Percentiles rank a stretch among this genome's conserved stretches.
These are phyloP conservation scores for Notarius quadriscutis DNA, from an alignment of 2,113 vertebrate species.

Conservation along the genomic window DNA sequence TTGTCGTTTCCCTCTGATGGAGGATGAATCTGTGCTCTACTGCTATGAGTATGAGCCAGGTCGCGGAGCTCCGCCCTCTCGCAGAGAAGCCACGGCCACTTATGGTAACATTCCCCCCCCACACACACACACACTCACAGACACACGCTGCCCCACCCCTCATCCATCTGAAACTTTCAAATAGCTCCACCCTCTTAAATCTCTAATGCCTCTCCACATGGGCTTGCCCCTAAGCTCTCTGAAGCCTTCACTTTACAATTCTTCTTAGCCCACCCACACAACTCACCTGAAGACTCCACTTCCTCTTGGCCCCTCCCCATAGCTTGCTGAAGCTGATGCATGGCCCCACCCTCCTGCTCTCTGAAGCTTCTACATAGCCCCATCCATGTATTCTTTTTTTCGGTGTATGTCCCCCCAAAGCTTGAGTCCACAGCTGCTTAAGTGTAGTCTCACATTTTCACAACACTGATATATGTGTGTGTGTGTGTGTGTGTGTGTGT, in stretches of 20 bases:
- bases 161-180: not conserved
- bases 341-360: not conserved
- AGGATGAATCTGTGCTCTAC: constrained; percentile 92
- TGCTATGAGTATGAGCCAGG: constrained; percentile 90
- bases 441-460: not conserved
- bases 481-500: constrained; percentile 22
- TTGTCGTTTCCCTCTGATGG: constrained; percentile 84
- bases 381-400: not conserved
- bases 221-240: no score
- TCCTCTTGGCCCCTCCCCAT: not conserved
- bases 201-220: no score
- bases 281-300: not conserved
- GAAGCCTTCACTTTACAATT: no score
- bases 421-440: not conserved
- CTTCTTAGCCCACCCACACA: no score
- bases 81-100: constrained; percentile 88
- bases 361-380: not conserved
- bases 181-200: not conserved
- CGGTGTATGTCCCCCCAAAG: no score
- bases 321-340: not conserved
- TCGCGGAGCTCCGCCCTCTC: constrained; percentile 78
- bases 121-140: not conserved
- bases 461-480: not conserved
- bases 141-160: not conserved
- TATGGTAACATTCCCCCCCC: constrained; percentile 76